Evolutionary conservation across 2,113 vertebrate genomes (phyloP), one percentile per base, ranked within the genome.

Genomic region (Lepidothrix coronata): DNA sequence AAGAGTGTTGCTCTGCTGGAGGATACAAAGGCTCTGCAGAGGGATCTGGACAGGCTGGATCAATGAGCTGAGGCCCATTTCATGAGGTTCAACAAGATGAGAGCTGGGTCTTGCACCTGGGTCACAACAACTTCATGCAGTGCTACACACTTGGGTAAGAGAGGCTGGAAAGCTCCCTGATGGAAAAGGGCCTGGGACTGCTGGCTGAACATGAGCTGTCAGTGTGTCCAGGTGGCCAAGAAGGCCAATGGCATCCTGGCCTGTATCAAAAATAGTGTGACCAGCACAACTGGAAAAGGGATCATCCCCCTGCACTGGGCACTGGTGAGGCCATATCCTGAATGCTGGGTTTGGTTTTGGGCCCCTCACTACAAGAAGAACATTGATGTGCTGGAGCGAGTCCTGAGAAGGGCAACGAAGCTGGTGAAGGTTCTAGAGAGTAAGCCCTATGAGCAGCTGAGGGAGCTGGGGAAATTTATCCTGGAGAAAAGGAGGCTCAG

Each of bases 271-370:
- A 63, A 6, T 3, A 31, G 30, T 9, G 13, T 27, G 8, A 27
- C 8, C 31, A 65, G 55, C 48, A 90, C 48, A 21, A 48, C 2
- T 18, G 51, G 65, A 31, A 31, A 2, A 37, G 31, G 23, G 15
- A 51, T 44, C 4, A 2, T 9, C 12, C 18, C 55, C 9, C 19
- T 57, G 43, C 5, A 0, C 35, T 37, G 2, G 5, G 55, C 48
- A 62, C n/a, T 44, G 57, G 12, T 28, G 72, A 57, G 31, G 63
- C 48, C 3, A 4, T 49, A 33, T 27, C 65, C 57, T 19, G 5
- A 24, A 44, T 37, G 14, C 41, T 63, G 57, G 8, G 15, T 3
- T 63, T 65, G 24, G 43, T 5, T 57, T 31, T 33, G n/a, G 31
- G 48, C 18, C 23, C 27, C 19, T 84, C 31, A 44, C 27, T 6